Percentiles rank a stretch among this genome's conserved stretches.
phyloP scores from a whole-genome alignment of 2,797 vertebrate genomes.

The Vespertilio murinus region DNA sequence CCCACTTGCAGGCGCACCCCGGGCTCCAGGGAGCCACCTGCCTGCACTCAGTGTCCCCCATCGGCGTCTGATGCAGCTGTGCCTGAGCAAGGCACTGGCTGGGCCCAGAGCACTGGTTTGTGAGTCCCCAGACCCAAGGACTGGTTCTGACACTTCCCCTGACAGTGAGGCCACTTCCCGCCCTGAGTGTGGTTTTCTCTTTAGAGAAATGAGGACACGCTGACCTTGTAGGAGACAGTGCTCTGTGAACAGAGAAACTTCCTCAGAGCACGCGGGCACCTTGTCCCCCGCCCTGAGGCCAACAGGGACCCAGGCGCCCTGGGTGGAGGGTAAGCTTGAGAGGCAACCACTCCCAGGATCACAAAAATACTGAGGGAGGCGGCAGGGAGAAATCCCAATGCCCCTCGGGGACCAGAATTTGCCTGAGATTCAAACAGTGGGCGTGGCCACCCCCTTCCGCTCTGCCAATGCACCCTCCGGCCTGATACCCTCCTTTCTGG shows the following conservation, averaged over 20 bases:
- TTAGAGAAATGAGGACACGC: not conserved
- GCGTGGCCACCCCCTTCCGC: not conserved
- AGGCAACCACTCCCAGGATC: not conserved
- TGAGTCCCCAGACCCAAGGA: not conserved
- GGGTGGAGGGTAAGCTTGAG: not conserved
- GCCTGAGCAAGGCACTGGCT: not conserved
- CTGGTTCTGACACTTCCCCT: not conserved
- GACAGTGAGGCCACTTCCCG: not conserved
- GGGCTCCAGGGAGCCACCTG: not conserved
- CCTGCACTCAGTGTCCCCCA: not conserved
- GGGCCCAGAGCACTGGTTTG: not conserved
- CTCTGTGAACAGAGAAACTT: not conserved
- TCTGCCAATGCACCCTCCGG: not conserved
- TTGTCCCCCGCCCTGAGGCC: not conserved
- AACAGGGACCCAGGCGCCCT: not conserved
- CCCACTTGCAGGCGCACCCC: not conserved
- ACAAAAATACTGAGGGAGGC: not conserved
- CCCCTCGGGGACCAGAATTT: not conserved
- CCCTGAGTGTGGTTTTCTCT: not conserved
- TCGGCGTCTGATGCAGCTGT: not conserved
- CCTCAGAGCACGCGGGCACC: not conserved
- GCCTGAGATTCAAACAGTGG: not conserved
- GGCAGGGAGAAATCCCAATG: not conserved
- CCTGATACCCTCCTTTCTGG: not conserved
- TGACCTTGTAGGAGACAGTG: not conserved